Evolutionary conservation across 2,113 vertebrate species (phyloP).

Genomic region (Sapajus apella): DNA sequence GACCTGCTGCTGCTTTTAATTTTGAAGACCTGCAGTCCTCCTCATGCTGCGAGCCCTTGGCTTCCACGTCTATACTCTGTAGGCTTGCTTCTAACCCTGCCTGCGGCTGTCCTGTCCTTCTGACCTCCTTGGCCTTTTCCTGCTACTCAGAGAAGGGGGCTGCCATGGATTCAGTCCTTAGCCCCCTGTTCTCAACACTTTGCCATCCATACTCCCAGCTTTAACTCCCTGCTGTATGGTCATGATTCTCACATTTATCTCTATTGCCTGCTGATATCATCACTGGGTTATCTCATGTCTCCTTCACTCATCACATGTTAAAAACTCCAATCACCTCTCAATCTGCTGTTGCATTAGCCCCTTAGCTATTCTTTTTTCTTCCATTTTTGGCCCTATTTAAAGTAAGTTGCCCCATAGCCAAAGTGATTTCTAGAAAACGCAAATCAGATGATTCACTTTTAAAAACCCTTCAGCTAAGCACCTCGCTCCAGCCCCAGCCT

Average conservation of each 20-base stretch:
- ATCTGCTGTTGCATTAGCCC: not conserved
- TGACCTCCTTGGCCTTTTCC: not conserved
- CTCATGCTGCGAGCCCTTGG: not conserved
- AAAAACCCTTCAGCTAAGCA: not conserved
- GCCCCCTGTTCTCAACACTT: not conserved
- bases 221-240: not conserved
- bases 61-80: accelerated
- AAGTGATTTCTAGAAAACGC: not conserved
- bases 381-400: not conserved
- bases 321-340: not conserved
- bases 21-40: accelerated
- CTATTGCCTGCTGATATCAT: not conserved
- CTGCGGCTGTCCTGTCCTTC: not conserved
- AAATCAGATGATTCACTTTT: not conserved
- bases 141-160: not conserved
- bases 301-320: not conserved
- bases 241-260: not conserved
- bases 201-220: too few species aligned
- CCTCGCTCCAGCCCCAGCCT: not conserved
- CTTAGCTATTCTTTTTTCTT: not conserved
- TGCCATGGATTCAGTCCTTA: not conserved
- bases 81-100: not conserved
- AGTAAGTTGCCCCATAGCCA: not conserved
- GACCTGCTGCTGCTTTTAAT: not conserved
- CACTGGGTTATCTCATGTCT: not conserved